Conservation (phyloP, 2,888 invertebrate species). For the Drosophila pegasa region DNA sequence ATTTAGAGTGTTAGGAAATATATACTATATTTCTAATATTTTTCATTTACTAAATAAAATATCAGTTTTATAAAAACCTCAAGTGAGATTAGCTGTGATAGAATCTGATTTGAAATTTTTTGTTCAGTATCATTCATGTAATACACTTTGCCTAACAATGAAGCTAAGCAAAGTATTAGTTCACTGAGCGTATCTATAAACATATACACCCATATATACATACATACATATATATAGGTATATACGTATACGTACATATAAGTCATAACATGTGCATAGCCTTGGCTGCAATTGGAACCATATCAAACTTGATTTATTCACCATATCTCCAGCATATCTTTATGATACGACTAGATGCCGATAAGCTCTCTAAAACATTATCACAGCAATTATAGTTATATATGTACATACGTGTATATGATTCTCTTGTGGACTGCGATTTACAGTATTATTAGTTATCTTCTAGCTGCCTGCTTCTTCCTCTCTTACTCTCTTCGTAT, state of each 20-base stretch:
- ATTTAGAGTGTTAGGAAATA: background rate
- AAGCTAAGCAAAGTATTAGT: background rate
- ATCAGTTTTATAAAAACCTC: background rate
- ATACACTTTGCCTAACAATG: background rate
- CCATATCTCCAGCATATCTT: background rate
- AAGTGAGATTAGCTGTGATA: background rate
- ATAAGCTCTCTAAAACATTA: background rate
- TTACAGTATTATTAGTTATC: background rate
- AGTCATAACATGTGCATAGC: background rate
- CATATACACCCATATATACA: background rate
- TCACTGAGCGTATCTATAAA: background rate
- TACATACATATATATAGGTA: background rate
- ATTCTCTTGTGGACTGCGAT: background rate
- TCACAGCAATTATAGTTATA: background rate
- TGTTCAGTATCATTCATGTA: background rate
- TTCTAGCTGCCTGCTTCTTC: background rate
- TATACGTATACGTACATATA: background rate
- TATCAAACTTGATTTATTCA: constrained; percentile 7
- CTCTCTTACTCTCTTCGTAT: background rate
- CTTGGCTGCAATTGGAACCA: background rate
- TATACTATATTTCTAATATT: background rate
- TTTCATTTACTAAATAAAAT: background rate
- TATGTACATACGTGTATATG: background rate
- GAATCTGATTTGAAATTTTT: background rate
- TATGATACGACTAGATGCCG: background rate